Base-by-base conservation (phyloP, 2,888 invertebrate species). In the Drosophila meridiana region DNA sequence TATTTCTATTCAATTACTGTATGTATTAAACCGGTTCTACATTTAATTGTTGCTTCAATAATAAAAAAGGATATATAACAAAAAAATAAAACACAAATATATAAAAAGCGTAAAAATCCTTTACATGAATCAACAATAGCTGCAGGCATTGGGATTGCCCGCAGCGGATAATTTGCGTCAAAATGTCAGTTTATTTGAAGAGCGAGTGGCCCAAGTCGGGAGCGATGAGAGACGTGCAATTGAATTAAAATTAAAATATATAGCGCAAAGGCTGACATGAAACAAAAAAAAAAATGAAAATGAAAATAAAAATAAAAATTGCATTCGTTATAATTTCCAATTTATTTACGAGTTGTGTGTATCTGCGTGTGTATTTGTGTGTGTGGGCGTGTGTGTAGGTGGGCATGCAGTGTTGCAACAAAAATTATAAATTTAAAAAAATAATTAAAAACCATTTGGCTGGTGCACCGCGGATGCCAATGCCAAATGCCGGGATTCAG, bases 231-330 rank as follows among this genome's bases (percentile, higher is more conserved):
- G 83, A 77, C 81, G 77, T 83, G 80, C 82, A 87, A 90, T 90
- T 90, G 90, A 90, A 87, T 90, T 90, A 88, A 87, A 90, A 90
- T 86, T 88, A 83, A 90, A 90, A 90, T 86, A 81, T 80, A 71
- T 74, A 80, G 67, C 75, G 58, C 72, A 73, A 53, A 72, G 58
- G 64, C 65, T 38, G 45, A 14, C 36, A 40, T 40, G 43, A 28
- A 34, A 43, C 11, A 67, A 38, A 66, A 64, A 76, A 38, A 38
- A 13, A 4, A 38, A 20, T 20, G 0, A 20, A 28, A 28, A 48
- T 7, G 14, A n/a, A 9, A 50, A 50, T 50, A 3, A 34, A 50
- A 34, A 34, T 52, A 34, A 52, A 52, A 52, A 52, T 52, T 66
- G 62, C 66, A 69, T 63, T 69, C 78, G 83, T 72, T 77, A 86